Evolutionary conservation across 2,797 vertebrate genomes (phyloP).

Genomic region (Rhinogobio ventralis): DNA sequence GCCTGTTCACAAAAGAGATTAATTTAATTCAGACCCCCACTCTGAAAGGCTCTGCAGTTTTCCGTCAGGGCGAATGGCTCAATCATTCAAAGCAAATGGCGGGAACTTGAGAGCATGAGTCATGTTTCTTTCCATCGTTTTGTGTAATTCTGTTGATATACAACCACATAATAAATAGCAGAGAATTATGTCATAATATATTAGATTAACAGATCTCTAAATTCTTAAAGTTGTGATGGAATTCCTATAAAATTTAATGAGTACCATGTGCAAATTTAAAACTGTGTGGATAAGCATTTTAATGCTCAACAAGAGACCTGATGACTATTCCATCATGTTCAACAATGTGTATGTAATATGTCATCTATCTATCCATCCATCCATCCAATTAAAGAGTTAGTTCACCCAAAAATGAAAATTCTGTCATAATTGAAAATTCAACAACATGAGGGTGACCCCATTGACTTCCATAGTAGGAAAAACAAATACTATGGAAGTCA

Average conservation of each 20-base stretch:
- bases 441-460: too few relatives aligned
- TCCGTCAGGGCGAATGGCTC: conserved; percentile 8
- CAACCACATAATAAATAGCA: conserved; percentile 20
- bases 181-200: conserved; percentile 10
- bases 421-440: too few relatives aligned
- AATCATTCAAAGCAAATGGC: conserved; percentile 14
- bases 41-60: not conserved
- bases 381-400: not conserved
- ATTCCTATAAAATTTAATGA: not conserved
- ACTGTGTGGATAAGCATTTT: conserved; percentile 4
- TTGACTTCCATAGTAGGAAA: too few relatives aligned
- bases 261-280: conserved; percentile 4
- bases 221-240: conserved; percentile 11
- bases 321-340: not conserved
- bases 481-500: too few relatives aligned
- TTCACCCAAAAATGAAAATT: too few relatives aligned
- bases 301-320: not conserved
- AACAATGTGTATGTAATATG: not conserved
- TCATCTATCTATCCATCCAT: not conserved
- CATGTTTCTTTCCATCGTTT: conserved; percentile 23
- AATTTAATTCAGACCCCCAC: conserved; percentile 22
- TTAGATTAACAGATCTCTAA: not conserved
- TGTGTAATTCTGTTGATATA: conserved; percentile 6
- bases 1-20: conserved; percentile 35
- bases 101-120: conserved; percentile 16